Evolutionary conservation across 2,888 invertebrate genomes (phyloP), one percentile per base, ranked within the genome.

Genomic region (Danaus chrysippus): DNA sequence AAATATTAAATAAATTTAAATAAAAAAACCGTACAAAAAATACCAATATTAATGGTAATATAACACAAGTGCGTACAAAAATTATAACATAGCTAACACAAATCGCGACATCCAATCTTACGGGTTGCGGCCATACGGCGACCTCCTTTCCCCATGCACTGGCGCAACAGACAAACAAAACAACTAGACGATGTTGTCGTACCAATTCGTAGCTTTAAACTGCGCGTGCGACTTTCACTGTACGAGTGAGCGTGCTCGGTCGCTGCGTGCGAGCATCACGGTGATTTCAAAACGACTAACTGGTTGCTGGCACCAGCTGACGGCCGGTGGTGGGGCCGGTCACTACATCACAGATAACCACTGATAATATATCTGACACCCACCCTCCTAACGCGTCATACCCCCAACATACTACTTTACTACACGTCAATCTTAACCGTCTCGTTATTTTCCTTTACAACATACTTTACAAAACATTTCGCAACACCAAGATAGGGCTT

Each of bases 61-160:
- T 80, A 83, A 86, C 86, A 84, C 82, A 75, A 83, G 80, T 76
- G 74, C 74, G 66, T 73, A 76, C 74, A 78, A 76, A 68, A 71
- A 73, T 77, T 72, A 71, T 75, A 78, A 76, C 71, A 65, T 71
- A 63, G 69, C 66, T 69, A 76, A 70, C 82, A 83, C 81, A 82
- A 79, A 79, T 77, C 82, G 79, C 84, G 76, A 68, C 72, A 74
- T 77, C 83, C 83, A 83, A 84, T 64, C 62, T 66, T 64, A 64
- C 64, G 53, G 79, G 83, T 74, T 78, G 75, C 70, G 79, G 79
- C 79, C 79, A 75, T 79, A 76, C 81, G 81, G 77, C 87, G 88
- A 89, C 90, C 89, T 91, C 90, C 90, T 91, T 91, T 91, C 88
- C 79, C 87, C 74, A 83, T 83, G 86, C 86, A 88, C 87, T 88